Base-by-base conservation (phyloP, 2,888 invertebrate species). In the Phania funesta region DNA sequence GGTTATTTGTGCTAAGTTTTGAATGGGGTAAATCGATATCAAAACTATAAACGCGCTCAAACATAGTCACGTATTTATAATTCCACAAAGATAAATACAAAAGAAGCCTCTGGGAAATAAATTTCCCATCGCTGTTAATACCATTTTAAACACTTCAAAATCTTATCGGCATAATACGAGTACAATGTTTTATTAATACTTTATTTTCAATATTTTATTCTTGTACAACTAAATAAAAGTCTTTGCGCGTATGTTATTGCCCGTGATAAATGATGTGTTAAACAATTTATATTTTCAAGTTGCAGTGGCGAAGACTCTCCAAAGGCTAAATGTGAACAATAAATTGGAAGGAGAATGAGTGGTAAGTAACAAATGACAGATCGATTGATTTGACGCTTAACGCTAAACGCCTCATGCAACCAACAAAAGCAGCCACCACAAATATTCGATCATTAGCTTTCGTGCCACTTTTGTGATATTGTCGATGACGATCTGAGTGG, bases 251-350 rank as follows among this genome's bases (percentile, higher is more conserved):
- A 48, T 46, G 5, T 68, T 71, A 44, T 48, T 73, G 54, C 41
- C 70, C 84, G 84, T 90, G 88, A 90, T 86, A 89, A 90, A 90
- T 90, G 89, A 90, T 88, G 90, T 89, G 89, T 85, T 88, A 87
- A 87, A 85, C 86, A 88, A 87, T 85, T 85, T 85, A 87, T 88
- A 32, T 76, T 87, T 78, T 60, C 85, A 87, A 89, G 87, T 88
- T 88, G 86, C 88, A 87, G 87, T 86, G 86, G 87, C 88, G 88
- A 88, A 86, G 85, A 84, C 87, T 56, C 87, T 56, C 73, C 48
- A 81, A 76, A 71, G 54, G 71, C 76, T 50, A 78, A 82, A 62
- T 48, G 18, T 58, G 35, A 35, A 76, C 41, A 70, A 52, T 26
- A 50, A 54, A 67, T 76, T 32, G 64, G 54, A 81, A 41, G 60